phyloP scores from a whole-genome alignment of 2,797 vertebrate species.

The Phaenicophaeus curvirostris region DNA sequence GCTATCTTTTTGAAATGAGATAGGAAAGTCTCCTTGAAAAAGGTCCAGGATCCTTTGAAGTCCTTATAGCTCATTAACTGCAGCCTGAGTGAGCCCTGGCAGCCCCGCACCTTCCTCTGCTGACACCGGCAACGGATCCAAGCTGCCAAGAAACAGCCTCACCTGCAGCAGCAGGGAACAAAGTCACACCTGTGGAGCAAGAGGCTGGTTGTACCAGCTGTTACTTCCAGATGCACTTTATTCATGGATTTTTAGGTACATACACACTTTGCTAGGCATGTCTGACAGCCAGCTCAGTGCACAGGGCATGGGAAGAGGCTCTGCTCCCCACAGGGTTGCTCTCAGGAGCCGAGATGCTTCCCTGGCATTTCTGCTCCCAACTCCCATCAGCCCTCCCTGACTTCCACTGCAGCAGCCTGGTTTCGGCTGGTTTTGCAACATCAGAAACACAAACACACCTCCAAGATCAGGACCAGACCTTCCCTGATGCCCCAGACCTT shows the following conservation, averaged over 20 bases:
- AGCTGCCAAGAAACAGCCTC: not conserved
- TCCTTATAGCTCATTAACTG: not conserved
- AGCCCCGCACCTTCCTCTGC: not conserved
- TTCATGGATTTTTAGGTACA: not conserved
- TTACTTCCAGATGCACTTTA: not conserved
- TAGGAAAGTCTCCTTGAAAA: not conserved
- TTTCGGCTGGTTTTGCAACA: not conserved
- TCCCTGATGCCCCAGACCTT: not conserved
- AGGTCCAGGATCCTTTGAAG: not conserved
- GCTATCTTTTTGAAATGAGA: not conserved
- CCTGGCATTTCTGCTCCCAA: not conserved
- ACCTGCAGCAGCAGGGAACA: not conserved
- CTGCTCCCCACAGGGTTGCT: rapidly evolving
- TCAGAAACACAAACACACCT: not conserved
- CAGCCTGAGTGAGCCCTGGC: not conserved
- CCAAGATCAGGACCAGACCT: not conserved
- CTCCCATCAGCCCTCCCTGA: not conserved
- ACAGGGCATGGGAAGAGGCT: rapidly evolving
- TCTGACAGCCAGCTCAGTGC: no score
- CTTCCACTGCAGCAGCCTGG: not conserved
- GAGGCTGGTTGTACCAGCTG: no score
- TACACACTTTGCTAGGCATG: not conserved
- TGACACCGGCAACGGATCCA: not conserved
- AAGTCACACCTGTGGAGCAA: rapidly evolving
- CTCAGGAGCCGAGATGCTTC: not conserved